These are phyloP conservation scores for Oithona nana DNA, from an alignment of 2,888 invertebrate species.

Conservation along the genomic window DNA sequence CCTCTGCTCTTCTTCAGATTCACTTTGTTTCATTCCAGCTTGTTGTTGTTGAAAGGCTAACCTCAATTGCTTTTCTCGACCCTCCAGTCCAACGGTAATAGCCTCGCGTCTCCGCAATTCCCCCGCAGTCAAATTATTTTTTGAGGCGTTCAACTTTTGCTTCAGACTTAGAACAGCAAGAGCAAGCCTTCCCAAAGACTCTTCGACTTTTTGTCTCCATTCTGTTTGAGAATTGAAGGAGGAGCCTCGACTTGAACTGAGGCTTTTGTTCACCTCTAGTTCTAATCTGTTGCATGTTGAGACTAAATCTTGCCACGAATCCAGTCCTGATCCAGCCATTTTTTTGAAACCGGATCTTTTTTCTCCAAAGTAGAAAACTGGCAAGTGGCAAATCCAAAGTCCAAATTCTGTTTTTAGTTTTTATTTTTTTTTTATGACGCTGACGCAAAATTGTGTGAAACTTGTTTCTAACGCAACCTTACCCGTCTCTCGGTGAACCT, in stretches of 20 bases:
- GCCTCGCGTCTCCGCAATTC: background rate
- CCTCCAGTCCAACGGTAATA: background rate
- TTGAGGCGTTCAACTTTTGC: background rate
- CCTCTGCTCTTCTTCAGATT: background rate
- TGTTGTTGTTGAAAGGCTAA: background rate
- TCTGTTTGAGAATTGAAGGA: background rate
- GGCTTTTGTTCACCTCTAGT: background rate
- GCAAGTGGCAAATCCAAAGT: no score
- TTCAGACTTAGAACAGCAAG: background rate
- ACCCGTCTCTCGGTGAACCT: no score
- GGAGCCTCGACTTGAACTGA: background rate
- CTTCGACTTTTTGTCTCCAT: background rate
- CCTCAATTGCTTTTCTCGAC: background rate
- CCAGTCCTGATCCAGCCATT: background rate
- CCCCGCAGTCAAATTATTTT: background rate
- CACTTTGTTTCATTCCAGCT: background rate
- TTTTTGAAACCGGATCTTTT: no score
- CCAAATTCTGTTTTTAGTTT: no score
- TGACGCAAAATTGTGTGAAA: no score
- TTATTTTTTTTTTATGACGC: no score
- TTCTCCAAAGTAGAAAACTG: no score
- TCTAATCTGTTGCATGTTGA: background rate
- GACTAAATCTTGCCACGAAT: background rate
- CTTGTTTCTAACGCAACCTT: no score
- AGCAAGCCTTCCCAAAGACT: background rate